Conservation (phyloP, 2,113 vertebrate species). For the Lynx canadensis region DNA sequence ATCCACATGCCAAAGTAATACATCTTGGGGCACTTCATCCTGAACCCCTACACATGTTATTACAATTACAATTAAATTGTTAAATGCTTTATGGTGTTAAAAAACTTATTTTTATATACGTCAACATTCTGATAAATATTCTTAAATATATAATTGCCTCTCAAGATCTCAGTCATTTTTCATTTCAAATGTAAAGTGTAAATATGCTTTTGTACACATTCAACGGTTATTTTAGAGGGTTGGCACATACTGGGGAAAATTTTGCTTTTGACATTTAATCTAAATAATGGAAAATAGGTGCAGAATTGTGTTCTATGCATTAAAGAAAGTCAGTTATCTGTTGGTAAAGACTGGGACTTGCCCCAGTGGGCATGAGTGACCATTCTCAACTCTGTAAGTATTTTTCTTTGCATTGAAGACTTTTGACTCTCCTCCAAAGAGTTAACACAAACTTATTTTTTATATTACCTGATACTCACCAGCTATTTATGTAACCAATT, state of each 20-base stretch:
- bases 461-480: not conserved
- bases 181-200: not conserved
- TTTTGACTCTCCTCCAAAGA: not conserved
- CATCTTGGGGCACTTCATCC: not conserved
- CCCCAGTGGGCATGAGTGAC: too few species aligned
- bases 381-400: not conserved
- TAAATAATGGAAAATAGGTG: not conserved
- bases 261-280: not conserved
- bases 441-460: not conserved
- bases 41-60: not conserved
- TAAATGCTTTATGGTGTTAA: not conserved
- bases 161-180: not conserved
- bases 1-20: not conserved
- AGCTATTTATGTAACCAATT: not conserved
- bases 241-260: not conserved
- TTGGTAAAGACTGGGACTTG: not conserved
- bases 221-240: not conserved
- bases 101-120: not conserved
- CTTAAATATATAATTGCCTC: not conserved
- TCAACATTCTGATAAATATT: not conserved
- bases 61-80: not conserved
- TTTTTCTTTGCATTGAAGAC: not conserved
- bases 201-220: not conserved
- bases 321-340: not conserved
- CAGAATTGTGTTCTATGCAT: not conserved